Percentiles rank a stretch among this genome's conserved stretches.
Evolutionary conservation across 2,113 vertebrate genomes (phyloP).

Genomic region (Seriola quinqueradiata): DNA sequence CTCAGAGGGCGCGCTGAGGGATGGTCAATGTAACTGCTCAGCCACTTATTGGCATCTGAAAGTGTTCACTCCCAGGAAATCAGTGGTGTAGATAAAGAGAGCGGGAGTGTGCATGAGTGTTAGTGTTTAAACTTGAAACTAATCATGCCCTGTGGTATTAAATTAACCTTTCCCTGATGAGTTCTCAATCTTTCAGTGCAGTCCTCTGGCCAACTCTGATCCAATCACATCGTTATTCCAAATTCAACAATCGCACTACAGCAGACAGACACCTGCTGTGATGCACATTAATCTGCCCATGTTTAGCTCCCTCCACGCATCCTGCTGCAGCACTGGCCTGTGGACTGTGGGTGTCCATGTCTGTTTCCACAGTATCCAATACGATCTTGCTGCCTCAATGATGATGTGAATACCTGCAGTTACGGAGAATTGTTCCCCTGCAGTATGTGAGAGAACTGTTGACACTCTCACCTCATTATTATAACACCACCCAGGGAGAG

Average conservation of each 20-base stretch:
- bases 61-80: conserved; percentile 11
- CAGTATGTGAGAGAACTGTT: conserved; percentile 13
- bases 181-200: conserved; percentile 54
- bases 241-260: conserved; percentile 33
- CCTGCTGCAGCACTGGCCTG: conserved; percentile 2
- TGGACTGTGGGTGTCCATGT: conserved; percentile 1
- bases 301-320: background rate
- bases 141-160: conserved; percentile 59
- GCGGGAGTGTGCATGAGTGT: conserved; percentile 8
- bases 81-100: conserved; percentile 29
- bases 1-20: conserved; percentile 15
- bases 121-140: conserved; percentile 59
- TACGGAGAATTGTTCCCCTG: conserved; percentile 7
- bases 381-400: background rate
- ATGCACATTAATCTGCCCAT: conserved; percentile 52
- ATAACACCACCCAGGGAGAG: background rate
- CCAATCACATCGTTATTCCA: conserved; percentile 46
- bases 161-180: conserved; percentile 72
- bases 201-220: conserved; percentile 50
- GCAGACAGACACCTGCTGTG: conserved; percentile 45
- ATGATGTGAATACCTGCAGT: conserved; percentile 23
- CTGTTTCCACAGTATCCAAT: conserved; percentile 37
- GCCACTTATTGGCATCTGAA: conserved; percentile 27
- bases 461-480: conserved; percentile 28
- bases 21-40: conserved; percentile 17